A percentile compares a stretch with the other conserved stretches of the same genome.
phyloP scores from a whole-genome alignment of 2,113 vertebrate genomes.

The Colinus virginianus region DNA sequence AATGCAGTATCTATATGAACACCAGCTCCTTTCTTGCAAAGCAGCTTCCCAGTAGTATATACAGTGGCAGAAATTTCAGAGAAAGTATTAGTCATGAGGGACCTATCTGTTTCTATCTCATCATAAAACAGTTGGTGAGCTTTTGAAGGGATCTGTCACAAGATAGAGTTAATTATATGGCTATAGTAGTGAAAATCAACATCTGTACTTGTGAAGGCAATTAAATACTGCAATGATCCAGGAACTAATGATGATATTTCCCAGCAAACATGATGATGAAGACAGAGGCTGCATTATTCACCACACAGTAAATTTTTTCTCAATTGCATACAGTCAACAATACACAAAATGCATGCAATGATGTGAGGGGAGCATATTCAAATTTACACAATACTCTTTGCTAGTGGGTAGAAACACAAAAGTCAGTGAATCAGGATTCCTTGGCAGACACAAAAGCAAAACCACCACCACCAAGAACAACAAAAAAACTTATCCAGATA shows the following conservation, averaged over 20 bases:
- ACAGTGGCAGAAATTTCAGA: background rate
- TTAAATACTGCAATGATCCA: rapidly evolving
- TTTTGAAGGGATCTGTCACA: background rate
- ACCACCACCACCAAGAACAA: background rate
- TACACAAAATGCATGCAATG: background rate
- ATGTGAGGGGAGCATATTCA: background rate
- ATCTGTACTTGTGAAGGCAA: background rate
- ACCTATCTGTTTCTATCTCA: background rate
- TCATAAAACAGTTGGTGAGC: background rate
- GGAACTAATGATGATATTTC: background rate
- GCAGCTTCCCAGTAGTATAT: background rate
- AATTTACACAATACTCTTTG: background rate
- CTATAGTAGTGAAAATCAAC: background rate
- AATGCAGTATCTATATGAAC: background rate
- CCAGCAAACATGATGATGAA: background rate
- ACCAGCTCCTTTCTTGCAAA: background rate
- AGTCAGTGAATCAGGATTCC: background rate
- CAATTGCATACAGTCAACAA: background rate
- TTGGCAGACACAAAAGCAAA: background rate
- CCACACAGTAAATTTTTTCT: background rate
- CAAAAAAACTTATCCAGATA: background rate
- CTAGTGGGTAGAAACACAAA: background rate
- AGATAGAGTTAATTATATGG: rapidly evolving
- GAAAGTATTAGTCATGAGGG: rapidly evolving
- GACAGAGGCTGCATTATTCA: background rate